Percentiles rank a stretch among this genome's conserved stretches.
These are phyloP conservation scores for Lepus townsendii DNA, from an alignment of 2,797 vertebrate genomes.

Conservation along the genomic window DNA sequence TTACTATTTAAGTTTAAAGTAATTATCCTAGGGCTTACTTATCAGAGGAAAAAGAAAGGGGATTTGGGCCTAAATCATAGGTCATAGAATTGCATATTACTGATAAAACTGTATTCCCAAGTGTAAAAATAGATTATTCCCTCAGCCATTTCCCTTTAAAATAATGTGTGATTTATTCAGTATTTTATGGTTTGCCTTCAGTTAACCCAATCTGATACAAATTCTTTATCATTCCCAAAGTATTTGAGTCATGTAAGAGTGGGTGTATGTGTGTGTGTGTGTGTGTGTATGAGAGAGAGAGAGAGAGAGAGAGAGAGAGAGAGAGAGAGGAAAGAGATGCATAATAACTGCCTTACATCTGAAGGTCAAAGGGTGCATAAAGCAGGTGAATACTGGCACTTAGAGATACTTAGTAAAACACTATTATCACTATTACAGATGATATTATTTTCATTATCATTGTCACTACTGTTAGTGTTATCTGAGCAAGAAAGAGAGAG, in stretches of 20 bases:
- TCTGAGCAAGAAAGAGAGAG: no score
- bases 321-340: not conserved
- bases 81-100: not conserved
- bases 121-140: constrained; percentile 36
- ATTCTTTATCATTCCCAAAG: constrained; percentile 34
- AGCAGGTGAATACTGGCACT: not conserved
- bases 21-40: constrained; percentile 24
- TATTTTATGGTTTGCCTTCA: constrained; percentile 1
- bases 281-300: no score
- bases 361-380: not conserved
- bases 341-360: not conserved
- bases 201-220: constrained; percentile 11
- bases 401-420: constrained; percentile 23
- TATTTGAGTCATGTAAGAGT: not conserved
- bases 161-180: not conserved
- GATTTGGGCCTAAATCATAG: not conserved
- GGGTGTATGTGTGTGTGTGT: not conserved
- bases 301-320: not conserved
- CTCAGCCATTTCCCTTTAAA: not conserved
- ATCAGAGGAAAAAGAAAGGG: not conserved
- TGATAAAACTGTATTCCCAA: not conserved
- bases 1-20: constrained; percentile 66
- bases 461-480: not conserved
- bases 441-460: not conserved
- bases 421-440: not conserved